These are phyloP conservation scores for Poeciliopsis turneri DNA, from an alignment of 2,797 vertebrate genomes.

Conservation along the genomic window DNA sequence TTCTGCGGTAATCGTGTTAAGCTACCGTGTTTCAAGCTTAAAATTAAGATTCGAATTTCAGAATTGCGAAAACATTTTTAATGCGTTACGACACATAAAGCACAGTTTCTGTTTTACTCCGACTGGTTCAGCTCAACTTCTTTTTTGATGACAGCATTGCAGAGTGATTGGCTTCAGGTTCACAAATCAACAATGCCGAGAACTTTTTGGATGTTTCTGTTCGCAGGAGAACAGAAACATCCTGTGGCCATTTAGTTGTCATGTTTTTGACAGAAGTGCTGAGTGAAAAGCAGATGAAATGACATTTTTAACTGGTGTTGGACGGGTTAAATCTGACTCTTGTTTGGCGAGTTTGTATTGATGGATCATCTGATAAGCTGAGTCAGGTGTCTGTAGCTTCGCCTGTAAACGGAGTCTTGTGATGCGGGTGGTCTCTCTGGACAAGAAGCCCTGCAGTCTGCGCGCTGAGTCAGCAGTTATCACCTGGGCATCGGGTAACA, in stretches of 20 bases:
- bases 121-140: neutral
- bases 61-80: neutral
- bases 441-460: slow-evolving; percentile 4
- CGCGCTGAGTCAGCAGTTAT: slow-evolving; percentile 26
- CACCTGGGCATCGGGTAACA: slow-evolving; percentile 58
- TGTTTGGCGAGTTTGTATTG: neutral
- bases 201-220: neutral
- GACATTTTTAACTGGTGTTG: neutral
- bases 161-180: neutral
- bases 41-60: neutral
- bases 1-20: neutral
- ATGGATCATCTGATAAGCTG: slow-evolving; percentile 15
- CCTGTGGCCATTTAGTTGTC: neutral
- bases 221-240: neutral
- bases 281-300: neutral
- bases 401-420: slow-evolving; percentile 54
- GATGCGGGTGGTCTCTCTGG: slow-evolving; percentile 40
- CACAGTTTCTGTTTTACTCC: neutral
- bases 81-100: neutral
- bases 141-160: neutral
- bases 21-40: neutral
- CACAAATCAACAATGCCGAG: neutral
- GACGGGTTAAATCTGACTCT: accelerated
- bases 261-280: neutral
- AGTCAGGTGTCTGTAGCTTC: slow-evolving; percentile 39